Base-by-base conservation (phyloP, 2,888 invertebrate species). In the Embidobia sp. region DNA sequence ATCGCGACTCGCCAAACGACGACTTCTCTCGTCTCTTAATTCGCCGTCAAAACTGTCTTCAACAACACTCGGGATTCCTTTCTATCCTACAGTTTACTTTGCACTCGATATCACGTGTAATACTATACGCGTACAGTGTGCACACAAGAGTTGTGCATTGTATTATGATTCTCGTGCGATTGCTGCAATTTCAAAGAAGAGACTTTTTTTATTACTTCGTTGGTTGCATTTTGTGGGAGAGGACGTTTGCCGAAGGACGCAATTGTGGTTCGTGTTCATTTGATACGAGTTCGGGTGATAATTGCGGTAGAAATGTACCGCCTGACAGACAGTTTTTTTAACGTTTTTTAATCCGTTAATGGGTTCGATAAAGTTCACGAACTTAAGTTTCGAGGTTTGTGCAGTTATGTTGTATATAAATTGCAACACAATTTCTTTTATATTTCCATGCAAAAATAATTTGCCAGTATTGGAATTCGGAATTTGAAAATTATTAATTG, bases 21-120 rank as follows among this genome's bases (percentile, higher is more conserved):
- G 40, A 49, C 69, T 57, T 53, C 29, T 22, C 46, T 53, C 31
- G 26, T 37, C 27, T 26, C 3, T 46, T 15, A 63, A 55, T 72
- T 63, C 53, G 31, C 63, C 63, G 19, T 70, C 51, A 31, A 70
- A 70, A 70, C 59, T 70, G 70, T 61, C 51, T 22, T 31, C 31
- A 63, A 63, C 70, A 26, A 26, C 46, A 16, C 55, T 40, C 48
- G 48, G 16, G 10, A 53, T 72, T 63, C 55, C 72, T 55, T 72
- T 48, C 72, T 72, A 48, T 48, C 33, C 37, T 44, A 55, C 26
- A 31, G 63, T 55, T 72, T 61, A 63, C 55, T 53, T 29, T 63
- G 37, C 72, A 63, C 48, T 63, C 55, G 42, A 55, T 55, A 55
- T 64, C 61, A 31, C 35, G 44, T 53, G 61, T 53, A 72, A 70